Conservation (phyloP, 2,888 invertebrate genomes). For the Drosophila nr. medialis region DNA sequence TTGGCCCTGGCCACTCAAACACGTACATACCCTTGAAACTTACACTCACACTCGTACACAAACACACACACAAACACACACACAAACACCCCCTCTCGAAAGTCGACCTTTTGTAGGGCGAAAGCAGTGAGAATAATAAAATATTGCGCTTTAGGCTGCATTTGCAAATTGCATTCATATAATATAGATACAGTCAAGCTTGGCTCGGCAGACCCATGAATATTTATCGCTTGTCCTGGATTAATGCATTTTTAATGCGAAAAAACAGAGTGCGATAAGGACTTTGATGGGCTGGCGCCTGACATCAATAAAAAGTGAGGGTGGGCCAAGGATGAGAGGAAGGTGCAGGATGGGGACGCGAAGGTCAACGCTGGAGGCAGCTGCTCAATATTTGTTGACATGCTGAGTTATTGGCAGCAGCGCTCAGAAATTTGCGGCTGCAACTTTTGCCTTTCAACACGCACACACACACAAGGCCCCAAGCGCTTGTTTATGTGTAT, state of each 20-base stretch:
- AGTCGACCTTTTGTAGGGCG: conserved; percentile 46
- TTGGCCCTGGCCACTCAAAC: conserved; percentile 66
- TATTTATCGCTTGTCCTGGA: conserved; percentile 73
- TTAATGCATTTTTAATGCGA: conserved; percentile 75
- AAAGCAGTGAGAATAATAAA: not conserved
- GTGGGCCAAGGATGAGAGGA: not conserved
- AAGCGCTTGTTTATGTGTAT: not conserved
- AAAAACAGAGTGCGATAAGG: conserved; percentile 21
- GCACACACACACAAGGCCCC: not conserved
- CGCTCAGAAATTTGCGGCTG: conserved; percentile 24
- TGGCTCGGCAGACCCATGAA: conserved; percentile 54
- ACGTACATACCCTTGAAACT: conserved; percentile 67
- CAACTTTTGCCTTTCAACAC: conserved; percentile 37
- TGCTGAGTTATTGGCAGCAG: conserved; percentile 74
- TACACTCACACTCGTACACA: not conserved
- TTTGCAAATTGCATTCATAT: conserved; percentile 57
- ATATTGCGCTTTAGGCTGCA: conserved; percentile 53
- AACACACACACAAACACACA: not conserved
- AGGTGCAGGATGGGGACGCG: not conserved
- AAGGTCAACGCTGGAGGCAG: conserved; percentile 22
- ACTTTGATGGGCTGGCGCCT: conserved; percentile 31
- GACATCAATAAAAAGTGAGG: conserved; percentile 41
- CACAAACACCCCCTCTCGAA: conserved; percentile 16
- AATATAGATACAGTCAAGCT: conserved; percentile 5
- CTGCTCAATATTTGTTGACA: conserved; percentile 71